These are phyloP conservation scores for Labeo catla DNA, from an alignment of 2,113 vertebrate genomes.

Conservation along the genomic window DNA sequence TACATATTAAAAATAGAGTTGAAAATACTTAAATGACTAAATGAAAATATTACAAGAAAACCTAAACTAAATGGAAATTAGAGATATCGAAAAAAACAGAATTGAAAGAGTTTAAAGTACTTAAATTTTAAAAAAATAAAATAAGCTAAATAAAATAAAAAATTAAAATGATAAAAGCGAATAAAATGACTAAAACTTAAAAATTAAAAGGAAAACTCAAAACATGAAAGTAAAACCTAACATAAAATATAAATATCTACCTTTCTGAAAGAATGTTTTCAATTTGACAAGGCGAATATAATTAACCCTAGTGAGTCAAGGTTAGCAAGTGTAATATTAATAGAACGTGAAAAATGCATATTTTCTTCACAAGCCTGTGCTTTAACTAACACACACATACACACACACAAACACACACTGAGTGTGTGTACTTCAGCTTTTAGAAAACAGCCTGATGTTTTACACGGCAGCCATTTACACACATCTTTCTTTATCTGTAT, in stretches of 20 bases:
- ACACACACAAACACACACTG: too few species aligned
- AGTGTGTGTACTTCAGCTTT: background rate
- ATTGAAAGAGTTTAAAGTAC: too few species aligned
- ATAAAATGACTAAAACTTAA: background rate
- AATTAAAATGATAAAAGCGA: background rate
- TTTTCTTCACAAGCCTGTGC: background rate
- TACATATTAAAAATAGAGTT: too few species aligned
- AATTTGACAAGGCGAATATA: background rate
- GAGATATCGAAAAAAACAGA: too few species aligned
- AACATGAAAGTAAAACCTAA: too few species aligned
- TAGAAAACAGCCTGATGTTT: background rate
- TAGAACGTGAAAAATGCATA: background rate
- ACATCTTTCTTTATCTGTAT: conserved; percentile 8
- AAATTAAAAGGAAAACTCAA: too few species aligned
- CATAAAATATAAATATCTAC: too few species aligned
- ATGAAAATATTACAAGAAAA: background rate
- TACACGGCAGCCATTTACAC: background rate
- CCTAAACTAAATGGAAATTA: too few species aligned
- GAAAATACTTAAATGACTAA: too few species aligned
- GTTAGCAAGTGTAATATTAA: background rate
- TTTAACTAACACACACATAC: background rate
- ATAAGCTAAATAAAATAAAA: background rate
- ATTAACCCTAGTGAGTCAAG: background rate
- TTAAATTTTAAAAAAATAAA: too few species aligned
- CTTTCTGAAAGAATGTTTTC: background rate